Conservation (phyloP, 2,797 vertebrate genomes). For the Falco berigora region DNA sequence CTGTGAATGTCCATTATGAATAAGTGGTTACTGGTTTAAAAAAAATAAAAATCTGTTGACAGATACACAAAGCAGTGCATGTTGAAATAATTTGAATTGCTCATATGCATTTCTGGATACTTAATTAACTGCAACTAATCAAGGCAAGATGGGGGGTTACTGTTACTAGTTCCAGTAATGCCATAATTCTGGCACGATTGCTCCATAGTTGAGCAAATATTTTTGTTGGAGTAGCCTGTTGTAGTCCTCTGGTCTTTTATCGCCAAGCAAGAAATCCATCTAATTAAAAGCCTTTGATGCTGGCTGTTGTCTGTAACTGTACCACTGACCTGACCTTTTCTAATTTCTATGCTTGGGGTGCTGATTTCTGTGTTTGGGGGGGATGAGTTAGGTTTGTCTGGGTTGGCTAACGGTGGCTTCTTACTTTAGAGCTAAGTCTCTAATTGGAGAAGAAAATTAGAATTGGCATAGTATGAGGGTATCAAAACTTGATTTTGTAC, state of each 20-base stretch:
- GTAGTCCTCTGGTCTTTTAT: not conserved
- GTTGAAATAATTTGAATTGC: constrained; percentile 32
- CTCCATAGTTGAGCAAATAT: not conserved
- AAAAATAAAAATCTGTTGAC: constrained; percentile 17
- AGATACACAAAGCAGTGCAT: constrained; percentile 1
- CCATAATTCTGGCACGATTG: not conserved
- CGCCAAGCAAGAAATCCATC: not conserved
- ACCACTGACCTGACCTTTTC: not conserved
- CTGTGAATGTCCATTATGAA: constrained; percentile 49
- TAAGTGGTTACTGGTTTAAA: constrained; percentile 16
- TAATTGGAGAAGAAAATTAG: not conserved
- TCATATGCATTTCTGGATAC: not conserved
- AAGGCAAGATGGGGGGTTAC: not conserved
- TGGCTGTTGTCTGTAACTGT: not conserved
- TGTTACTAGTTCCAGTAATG: not conserved
- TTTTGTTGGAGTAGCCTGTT: not conserved
- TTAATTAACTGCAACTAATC: constrained; percentile 38
- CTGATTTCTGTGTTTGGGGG: not conserved
- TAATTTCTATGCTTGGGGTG: not conserved
- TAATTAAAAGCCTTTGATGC: not conserved
- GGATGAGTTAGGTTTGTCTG: not conserved
- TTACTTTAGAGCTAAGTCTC: not conserved
- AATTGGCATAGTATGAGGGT: not conserved
- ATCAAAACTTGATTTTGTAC: not conserved
- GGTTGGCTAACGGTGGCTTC: not conserved